Evolutionary conservation across 2,113 vertebrate genomes (phyloP).

Genomic region (Callospermophilus lateralis): DNA sequence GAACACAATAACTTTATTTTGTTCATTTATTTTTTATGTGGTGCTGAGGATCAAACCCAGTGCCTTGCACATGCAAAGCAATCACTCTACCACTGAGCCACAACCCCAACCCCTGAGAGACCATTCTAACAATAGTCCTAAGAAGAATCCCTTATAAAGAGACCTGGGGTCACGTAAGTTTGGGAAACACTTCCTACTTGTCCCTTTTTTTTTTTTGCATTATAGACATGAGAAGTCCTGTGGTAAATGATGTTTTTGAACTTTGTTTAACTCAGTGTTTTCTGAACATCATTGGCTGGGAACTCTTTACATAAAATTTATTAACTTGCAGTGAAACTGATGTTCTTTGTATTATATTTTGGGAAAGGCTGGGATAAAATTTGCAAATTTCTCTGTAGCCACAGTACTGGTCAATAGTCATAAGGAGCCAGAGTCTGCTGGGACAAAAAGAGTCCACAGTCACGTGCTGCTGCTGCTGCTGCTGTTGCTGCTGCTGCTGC

Average conservation of each 20-base stretch:
- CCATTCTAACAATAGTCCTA: not conserved
- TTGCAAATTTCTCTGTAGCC: not conserved
- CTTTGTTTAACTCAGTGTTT: not conserved
- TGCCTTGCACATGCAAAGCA: too few relatives aligned
- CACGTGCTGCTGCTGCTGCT: not conserved
- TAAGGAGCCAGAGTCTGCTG: not conserved
- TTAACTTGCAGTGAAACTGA: not conserved
- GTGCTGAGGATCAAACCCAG: too few relatives aligned
- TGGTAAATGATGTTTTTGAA: not conserved
- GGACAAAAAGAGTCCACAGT: not conserved
- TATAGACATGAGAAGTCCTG: not conserved
- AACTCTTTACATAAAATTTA: not conserved
- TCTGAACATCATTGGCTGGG: not conserved
- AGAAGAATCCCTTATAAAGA: not conserved
- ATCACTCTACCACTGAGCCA: too few relatives aligned
- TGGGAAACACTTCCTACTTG: not conserved
- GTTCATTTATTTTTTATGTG: too few relatives aligned
- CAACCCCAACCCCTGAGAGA: not conserved
- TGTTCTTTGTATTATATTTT: slow-evolving; percentile 15
- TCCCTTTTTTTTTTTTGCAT: not conserved
- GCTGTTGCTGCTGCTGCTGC: not conserved
- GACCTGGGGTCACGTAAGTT: not conserved
- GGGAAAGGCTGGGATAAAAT: slow-evolving; percentile 12
- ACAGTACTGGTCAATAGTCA: not conserved
- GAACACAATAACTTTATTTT: too few relatives aligned